Conservation (phyloP, 2,113 vertebrate genomes). For the Phalacrocorax brasilianus region DNA sequence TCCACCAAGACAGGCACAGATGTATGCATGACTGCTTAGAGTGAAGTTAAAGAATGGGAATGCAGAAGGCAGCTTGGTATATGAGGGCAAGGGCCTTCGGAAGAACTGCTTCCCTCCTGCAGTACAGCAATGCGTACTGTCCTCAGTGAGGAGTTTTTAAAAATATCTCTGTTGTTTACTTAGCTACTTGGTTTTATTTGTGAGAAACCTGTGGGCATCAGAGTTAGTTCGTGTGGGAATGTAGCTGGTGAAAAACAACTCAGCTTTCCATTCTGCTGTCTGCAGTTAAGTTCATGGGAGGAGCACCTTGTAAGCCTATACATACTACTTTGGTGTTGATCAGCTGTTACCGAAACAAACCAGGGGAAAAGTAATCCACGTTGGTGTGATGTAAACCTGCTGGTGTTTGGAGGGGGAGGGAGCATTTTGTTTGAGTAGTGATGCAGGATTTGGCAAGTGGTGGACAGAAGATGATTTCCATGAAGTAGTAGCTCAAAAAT, state of each 20-base stretch:
- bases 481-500: not conserved
- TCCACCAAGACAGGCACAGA: not conserved
- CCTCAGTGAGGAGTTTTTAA: not conserved
- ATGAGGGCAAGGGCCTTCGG: not conserved
- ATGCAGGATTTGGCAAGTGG: not conserved
- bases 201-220: conserved; percentile 42
- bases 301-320: conserved; percentile 68
- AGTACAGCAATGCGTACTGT: fast-evolving
- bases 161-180: not conserved
- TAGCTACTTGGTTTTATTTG: not conserved
- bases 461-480: not conserved
- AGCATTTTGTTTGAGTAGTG: not conserved
- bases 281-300: conserved; percentile 23
- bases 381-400: not conserved
- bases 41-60: not conserved
- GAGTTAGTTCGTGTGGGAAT: conserved; percentile 70
- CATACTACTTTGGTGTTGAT: conserved; percentile 61
- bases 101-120: not conserved
- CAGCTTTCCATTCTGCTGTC: conserved; percentile 70
- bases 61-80: not conserved
- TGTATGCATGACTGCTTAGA: not conserved
- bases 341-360: conserved; percentile 74
- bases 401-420: not conserved
- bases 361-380: conserved; percentile 59
- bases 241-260: conserved; percentile 53